Evolutionary conservation across 2,797 vertebrate species (phyloP), one percentile per base, ranked within the genome.

Genomic region (Propithecus perrieri): DNA sequence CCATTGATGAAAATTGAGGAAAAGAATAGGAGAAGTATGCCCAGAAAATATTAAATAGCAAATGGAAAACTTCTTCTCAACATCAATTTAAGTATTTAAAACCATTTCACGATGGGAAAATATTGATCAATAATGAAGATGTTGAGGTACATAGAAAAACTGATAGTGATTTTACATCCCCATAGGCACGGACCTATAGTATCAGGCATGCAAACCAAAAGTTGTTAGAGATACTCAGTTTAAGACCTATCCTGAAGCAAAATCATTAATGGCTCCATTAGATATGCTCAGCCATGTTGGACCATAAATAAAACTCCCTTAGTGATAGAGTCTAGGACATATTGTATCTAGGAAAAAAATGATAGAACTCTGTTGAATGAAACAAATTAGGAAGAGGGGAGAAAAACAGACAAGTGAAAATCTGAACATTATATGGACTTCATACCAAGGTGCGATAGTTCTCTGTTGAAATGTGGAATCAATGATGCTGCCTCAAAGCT

Each of bases 181-280:
- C 50, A 18, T 2, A 5, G 55, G 75, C 72, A 43, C 17, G 30
- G 30, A 65, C 13, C 8, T 18, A 24, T 0, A 43, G 7, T 7
- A n/a, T 24, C 24, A 30, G 9, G 30, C 61, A 20, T 5, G 12
- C 7, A 80, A 59, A 26, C 61, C 50, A 33, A 33, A 85, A 38
- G 33, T 50, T 78, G 8, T 76, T 85, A 79, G 41, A 65, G 61
- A 85, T 20, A 17, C 3, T 76, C 92, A 33, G 33, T 38, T 74
- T 67, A 35, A 95, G 83, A 63, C 26, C 20, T 46, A 43, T 93
- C 59, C 50, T 55, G 84, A 43, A 88, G 89, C n/a, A 72, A 46
- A 84, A 17, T 48, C 50, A 57, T 78, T 83, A 72, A 53, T 63
- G 65, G 18, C 24, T 87, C 92, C 75, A 53, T 96, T 93, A 88